Evolutionary conservation across 2,888 invertebrate genomes (phyloP), one percentile per base, ranked within the genome.

Genomic region (Brachynemurus nebulosus): DNA sequence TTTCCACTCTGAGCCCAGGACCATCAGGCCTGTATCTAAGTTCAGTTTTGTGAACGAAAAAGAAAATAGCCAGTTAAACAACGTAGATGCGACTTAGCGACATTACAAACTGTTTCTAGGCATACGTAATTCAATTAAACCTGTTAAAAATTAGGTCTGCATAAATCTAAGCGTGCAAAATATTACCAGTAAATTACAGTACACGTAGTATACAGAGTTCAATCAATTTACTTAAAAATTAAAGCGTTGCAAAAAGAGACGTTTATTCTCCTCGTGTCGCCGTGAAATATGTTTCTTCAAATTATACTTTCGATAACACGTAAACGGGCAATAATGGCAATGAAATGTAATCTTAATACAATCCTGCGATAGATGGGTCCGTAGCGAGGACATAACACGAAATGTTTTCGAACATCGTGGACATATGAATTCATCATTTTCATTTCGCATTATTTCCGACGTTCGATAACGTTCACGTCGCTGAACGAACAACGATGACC

Each of bases 191-290:
- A n/a, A n/a, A n/a, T n/a, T n/a, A n/a, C n/a, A n/a, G n/a, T n/a
- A n/a, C n/a, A n/a, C n/a, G n/a, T n/a, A n/a, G n/a, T n/a, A n/a
- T n/a, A n/a, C n/a, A n/a, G n/a, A n/a, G n/a, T n/a, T n/a, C n/a
- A n/a, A n/a, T n/a, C n/a, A n/a, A n/a, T n/a, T n/a, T n/a, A n/a
- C n/a, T n/a, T n/a, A n/a, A 30, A 30, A n/a, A 30, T 12, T 14
- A 30, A 30, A 30, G 12, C 12, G 30, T 6, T 30, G 14, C 30
- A 30, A 30, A 30, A 30, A 3, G n/a, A 30, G 30, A n/a, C 36
- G 40, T 21, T 43, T 23, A n/a, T 39, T 37, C 17, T 44, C 11
- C 14, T 39, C 2, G 17, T 38, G 27, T 12, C 19, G 41, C n/a
- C 19, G 41, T 27, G 11, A 23, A 33, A 27, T 20, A 9, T 33